Evolutionary conservation across 2,888 invertebrate species (phyloP).

Genomic region (Drosophila anomelani): DNA sequence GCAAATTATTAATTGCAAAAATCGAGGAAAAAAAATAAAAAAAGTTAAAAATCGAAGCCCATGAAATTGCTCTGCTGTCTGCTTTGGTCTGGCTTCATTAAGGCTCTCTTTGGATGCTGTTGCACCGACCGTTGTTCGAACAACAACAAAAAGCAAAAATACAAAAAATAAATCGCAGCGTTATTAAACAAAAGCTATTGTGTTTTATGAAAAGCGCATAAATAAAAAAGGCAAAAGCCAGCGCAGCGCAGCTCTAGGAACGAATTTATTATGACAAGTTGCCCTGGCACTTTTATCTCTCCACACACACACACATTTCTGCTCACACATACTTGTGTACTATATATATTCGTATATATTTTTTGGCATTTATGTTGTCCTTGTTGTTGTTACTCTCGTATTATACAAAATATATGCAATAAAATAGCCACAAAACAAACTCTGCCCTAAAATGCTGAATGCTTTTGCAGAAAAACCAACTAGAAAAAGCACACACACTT

Average conservation of each 20-base stretch:
- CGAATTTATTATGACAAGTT: slow-evolving; percentile 84
- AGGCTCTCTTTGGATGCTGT: slow-evolving; percentile 43
- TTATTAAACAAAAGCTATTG: slow-evolving; percentile 79
- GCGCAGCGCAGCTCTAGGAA: slow-evolving; percentile 61
- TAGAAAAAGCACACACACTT: slow-evolving; percentile 31
- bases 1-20: slow-evolving; percentile 69
- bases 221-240: slow-evolving; percentile 74
- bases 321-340: slow-evolving; percentile 8
- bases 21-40: slow-evolving; percentile 38
- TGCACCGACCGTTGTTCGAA: slow-evolving; percentile 29
- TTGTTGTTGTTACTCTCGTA: slow-evolving; percentile 53
- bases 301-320: slow-evolving; percentile 55
- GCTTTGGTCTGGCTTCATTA: slow-evolving; percentile 59
- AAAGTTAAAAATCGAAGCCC: slow-evolving; percentile 59
- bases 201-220: slow-evolving; percentile 79
- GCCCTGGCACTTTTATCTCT: slow-evolving; percentile 83
- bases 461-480: slow-evolving; percentile 63
- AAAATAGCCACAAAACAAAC: slow-evolving; percentile 76
- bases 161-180: slow-evolving; percentile 62
- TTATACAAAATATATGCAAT: slow-evolving; percentile 63
- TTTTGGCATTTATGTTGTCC: slow-evolving; percentile 60
- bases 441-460: slow-evolving; percentile 61
- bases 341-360: slow-evolving; percentile 37
- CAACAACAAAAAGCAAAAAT: background rate
- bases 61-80: slow-evolving; percentile 58